A percentile compares a stretch with the other conserved stretches of the same genome.
These are phyloP conservation scores for Stomorhina lunata DNA, from an alignment of 2,888 invertebrate genomes.

Conservation along the genomic window DNA sequence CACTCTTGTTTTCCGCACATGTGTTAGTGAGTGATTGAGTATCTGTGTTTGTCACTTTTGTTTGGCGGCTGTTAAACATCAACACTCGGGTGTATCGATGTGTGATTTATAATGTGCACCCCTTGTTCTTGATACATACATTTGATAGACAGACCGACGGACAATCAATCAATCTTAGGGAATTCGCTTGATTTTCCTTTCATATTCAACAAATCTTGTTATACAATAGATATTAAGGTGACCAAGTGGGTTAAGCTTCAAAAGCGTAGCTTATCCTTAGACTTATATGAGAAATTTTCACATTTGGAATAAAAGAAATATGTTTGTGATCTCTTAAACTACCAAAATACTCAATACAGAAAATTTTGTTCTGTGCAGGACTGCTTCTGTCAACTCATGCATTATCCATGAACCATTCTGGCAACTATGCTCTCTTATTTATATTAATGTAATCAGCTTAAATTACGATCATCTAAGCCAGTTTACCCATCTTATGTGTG, in stretches of 20 bases:
- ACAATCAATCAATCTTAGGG: slow-evolving; percentile 45
- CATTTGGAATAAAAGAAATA: no score
- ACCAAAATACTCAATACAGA: no score
- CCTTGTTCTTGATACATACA: slow-evolving; percentile 64
- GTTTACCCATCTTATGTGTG: no score
- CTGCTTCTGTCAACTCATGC: no score
- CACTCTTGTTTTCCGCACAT: background rate
- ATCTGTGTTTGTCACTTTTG: slow-evolving; percentile 24
- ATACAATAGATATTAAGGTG: slow-evolving; percentile 17
- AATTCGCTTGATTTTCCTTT: slow-evolving; percentile 5
- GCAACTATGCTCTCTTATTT: no score
- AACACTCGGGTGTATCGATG: slow-evolving; percentile 34
- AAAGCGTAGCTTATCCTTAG: no score
- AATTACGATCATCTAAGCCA: no score
- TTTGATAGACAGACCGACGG: slow-evolving; percentile 48
- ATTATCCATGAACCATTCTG: no score
- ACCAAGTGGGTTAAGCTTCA: slow-evolving; percentile 19
- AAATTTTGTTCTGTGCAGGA: no score
- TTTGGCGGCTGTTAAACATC: slow-evolving; percentile 55
- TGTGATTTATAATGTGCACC: slow-evolving; percentile 58
- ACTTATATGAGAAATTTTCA: no score
- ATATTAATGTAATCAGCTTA: no score
- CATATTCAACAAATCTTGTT: background rate
- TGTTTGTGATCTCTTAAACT: no score
- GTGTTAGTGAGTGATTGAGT: background rate